Evolutionary conservation across 1,140 invertebrate species (phyloP).

Genomic region (Platorchestia sp.): DNA sequence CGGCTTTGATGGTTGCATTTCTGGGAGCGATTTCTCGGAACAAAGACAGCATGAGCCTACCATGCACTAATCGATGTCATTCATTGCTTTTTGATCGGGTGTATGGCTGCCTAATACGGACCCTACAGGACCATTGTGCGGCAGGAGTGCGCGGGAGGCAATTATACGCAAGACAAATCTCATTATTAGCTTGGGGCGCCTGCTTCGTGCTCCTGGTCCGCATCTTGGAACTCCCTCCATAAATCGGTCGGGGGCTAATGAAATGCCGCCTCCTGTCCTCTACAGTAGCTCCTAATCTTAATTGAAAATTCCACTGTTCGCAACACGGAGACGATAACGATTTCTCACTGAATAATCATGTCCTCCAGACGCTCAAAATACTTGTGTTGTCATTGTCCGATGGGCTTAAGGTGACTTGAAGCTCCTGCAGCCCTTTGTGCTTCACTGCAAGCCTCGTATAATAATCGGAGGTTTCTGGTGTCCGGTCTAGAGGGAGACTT

Average conservation of each 20-base stretch:
- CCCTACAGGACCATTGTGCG: background rate
- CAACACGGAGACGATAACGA: background rate
- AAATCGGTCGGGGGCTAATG: background rate
- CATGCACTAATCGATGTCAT: background rate
- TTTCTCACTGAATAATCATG: conserved; percentile 1
- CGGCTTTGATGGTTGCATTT: background rate
- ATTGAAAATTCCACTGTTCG: conserved; percentile 1
- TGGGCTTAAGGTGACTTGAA: background rate
- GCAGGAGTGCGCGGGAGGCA: background rate
- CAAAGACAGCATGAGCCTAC: conserved; percentile 6
- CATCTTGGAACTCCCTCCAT: background rate
- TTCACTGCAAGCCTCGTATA: background rate
- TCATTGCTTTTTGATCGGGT: background rate
- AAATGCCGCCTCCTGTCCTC: background rate
- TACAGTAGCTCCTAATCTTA: conserved; percentile 8
- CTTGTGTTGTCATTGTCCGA: background rate
- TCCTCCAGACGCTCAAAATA: background rate
- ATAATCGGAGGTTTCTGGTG: background rate
- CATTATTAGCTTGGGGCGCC: background rate
- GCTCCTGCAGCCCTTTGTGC: background rate
- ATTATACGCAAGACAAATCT: conserved; percentile 23
- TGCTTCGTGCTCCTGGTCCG: background rate
- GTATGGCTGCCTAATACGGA: conserved; percentile 28
- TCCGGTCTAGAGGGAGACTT: background rate
- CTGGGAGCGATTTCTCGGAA: background rate